Base-by-base conservation (phyloP, 2,888 invertebrate genomes). In the Epirrhoe tristata region DNA sequence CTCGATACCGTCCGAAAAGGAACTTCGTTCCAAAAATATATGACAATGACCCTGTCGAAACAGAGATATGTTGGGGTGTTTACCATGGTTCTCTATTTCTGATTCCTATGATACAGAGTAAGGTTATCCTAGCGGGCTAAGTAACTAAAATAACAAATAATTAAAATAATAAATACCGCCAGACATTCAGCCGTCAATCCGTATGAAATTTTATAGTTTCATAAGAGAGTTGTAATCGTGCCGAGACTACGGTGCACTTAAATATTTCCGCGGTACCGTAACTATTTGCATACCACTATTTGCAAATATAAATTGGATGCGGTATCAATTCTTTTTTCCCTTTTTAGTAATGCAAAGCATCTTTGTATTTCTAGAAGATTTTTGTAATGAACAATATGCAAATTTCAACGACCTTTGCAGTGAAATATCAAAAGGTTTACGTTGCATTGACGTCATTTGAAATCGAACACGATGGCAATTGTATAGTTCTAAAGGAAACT, bases 261-360 rank as follows among this genome's bases (percentile, higher is more conserved):
- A 78, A 81, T 78, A 77, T 80, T 78, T 82, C 76, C 77, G 75
- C 73, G 75, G 77, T 77, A 43, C 39, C 31, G 48, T 72, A 61
- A 71, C 77, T 76, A 83, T 85, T 86, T 85, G 83, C 83, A 85
- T 86, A 81, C 77, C 82, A 60, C 66, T 66, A 70, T 54, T 70
- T 57, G 67, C 58, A 77, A 57, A 69, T 80, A 77, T 76, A 77
- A 81, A 77, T 65, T 71, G 75, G 80, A 82, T 81, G 68, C 70
- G 82, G 80, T 58, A 77, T 63, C 31, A 1, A 24, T 24, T 24
- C 1, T 1, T 24, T 12, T 17, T 63, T 58, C 51, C 60, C 34
- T 66, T 72, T 72, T 54, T 60, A 16, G 46, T 17, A 10, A 0
- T 0, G 14, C 31, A 39, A 46, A 32, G 59, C 39, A 54, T 55